phyloP scores from a whole-genome alignment of 2,888 invertebrate species.

The Caenorhabditis auriculariae region DNA sequence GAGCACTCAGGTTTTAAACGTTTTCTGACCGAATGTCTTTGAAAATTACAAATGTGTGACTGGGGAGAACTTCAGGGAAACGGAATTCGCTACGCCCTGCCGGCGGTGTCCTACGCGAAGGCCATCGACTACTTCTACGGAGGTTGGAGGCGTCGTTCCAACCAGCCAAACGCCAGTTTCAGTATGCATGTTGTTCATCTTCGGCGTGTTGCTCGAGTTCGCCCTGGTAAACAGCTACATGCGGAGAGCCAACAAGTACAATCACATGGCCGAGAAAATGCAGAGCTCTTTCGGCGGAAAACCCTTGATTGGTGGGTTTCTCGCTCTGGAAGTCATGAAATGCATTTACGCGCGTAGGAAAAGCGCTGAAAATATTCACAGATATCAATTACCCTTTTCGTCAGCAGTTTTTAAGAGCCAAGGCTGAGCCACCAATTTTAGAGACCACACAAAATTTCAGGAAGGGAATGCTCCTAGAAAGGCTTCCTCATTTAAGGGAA shows the following conservation, averaged over 20 bases:
- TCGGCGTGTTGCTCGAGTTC: constrained; percentile 56
- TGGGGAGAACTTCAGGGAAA: constrained; percentile 39
- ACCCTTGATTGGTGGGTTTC: constrained; percentile 20
- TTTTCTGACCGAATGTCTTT: background rate
- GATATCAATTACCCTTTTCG: too few relatives aligned
- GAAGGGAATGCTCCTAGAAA: too few relatives aligned
- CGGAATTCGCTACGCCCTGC: constrained; percentile 53
- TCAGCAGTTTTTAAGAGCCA: too few relatives aligned
- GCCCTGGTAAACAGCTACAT: constrained; percentile 55
- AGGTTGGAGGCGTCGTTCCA: constrained; percentile 21
- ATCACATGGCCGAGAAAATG: constrained; percentile 51
- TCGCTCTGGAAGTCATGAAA: too few relatives aligned
- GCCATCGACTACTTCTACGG: constrained; percentile 58
- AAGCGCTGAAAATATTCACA: too few relatives aligned
- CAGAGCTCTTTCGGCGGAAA: constrained; percentile 27
- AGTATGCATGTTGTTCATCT: constrained; percentile 58
- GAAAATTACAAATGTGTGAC: background rate
- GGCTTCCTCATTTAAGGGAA: too few relatives aligned
- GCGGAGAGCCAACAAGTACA: constrained; percentile 56
- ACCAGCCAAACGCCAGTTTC: constrained; percentile 5
- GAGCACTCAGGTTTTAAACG: constrained; percentile 39
- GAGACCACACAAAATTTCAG: too few relatives aligned
- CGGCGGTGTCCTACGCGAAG: constrained; percentile 54
- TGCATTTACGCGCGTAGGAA: too few relatives aligned
- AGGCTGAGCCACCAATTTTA: too few relatives aligned